phyloP scores from a whole-genome alignment of 2,888 invertebrate genomes.

The Mythimna ferrago region DNA sequence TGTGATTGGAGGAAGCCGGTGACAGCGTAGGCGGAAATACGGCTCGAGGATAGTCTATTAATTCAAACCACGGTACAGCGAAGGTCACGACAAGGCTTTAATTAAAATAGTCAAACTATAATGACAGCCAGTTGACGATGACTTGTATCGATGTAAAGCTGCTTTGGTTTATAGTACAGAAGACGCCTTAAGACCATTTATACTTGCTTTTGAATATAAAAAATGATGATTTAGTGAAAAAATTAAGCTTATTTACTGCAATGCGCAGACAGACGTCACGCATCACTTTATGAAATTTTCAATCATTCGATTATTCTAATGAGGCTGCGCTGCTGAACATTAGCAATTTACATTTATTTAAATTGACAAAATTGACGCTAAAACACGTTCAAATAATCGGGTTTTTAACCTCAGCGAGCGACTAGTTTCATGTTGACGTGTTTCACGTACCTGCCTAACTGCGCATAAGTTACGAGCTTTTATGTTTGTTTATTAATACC shows the following conservation, averaged over 20 bases:
- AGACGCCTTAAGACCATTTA: too few relatives aligned
- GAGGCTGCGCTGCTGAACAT: slow-evolving; percentile 23
- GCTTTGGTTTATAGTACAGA: not conserved
- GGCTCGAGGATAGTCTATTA: slow-evolving; percentile 6
- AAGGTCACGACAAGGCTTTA: slow-evolving; percentile 1
- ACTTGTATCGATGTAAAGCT: not conserved
- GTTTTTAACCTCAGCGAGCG: not conserved
- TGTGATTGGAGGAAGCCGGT: not conserved
- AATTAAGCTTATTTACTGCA: slow-evolving; percentile 3
- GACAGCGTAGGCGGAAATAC: not conserved
- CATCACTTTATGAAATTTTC: slow-evolving; percentile 22
- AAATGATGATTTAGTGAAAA: not conserved
- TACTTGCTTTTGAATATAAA: not conserved
- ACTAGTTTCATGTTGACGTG: not conserved
- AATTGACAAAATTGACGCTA: slow-evolving; percentile 23
- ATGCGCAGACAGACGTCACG: not conserved
- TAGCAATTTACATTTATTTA: slow-evolving; percentile 35
- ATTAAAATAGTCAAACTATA: slow-evolving; percentile 21
- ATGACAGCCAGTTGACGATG: not conserved
- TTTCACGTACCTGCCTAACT: slow-evolving; percentile 3
- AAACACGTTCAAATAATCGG: slow-evolving; percentile 1
- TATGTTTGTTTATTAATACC: not conserved
- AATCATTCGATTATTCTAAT: slow-evolving; percentile 44
- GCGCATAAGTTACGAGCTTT: not conserved
- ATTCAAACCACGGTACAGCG: not conserved